A percentile compares a stretch with the other conserved stretches of the same genome.
Conservation (phyloP, 1,140 invertebrate genomes). For the Ganaspis sp. region DNA sequence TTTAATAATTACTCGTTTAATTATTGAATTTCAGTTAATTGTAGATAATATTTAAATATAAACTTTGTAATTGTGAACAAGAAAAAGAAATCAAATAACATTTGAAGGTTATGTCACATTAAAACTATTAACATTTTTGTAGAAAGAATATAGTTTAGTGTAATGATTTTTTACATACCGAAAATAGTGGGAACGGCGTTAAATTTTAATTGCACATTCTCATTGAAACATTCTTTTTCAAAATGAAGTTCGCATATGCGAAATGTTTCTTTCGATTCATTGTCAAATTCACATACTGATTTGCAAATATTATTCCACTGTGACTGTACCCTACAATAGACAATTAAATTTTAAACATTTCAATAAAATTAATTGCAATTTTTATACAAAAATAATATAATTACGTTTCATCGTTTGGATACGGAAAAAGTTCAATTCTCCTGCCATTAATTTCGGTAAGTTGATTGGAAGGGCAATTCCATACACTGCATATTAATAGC, state of each 20-base stretch:
- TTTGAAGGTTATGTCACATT: not conserved
- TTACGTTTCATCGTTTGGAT: conserved; percentile 50
- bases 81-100: no score
- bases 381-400: not conserved
- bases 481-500: conserved; percentile 39
- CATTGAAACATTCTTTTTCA: conserved; percentile 41
- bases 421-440: conserved; percentile 49
- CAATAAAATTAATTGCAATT: not conserved
- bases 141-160: not conserved
- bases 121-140: not conserved
- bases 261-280: not conserved
- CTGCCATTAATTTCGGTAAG: conserved; percentile 47
- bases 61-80: no score
- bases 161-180: conserved; percentile 26
- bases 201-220: conserved; percentile 40
- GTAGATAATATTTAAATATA: no score
- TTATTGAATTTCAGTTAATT: no score
- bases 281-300: not conserved
- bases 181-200: conserved; percentile 49
- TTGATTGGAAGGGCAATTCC: conserved; percentile 46
- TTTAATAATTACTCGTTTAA: no score
- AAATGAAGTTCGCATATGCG: conserved; percentile 58
- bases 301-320: conserved; percentile 51
- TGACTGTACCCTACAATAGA: conserved; percentile 40
- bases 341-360: not conserved